Evolutionary conservation across 2,113 vertebrate genomes (phyloP).

Genomic region (Murina feae): DNA sequence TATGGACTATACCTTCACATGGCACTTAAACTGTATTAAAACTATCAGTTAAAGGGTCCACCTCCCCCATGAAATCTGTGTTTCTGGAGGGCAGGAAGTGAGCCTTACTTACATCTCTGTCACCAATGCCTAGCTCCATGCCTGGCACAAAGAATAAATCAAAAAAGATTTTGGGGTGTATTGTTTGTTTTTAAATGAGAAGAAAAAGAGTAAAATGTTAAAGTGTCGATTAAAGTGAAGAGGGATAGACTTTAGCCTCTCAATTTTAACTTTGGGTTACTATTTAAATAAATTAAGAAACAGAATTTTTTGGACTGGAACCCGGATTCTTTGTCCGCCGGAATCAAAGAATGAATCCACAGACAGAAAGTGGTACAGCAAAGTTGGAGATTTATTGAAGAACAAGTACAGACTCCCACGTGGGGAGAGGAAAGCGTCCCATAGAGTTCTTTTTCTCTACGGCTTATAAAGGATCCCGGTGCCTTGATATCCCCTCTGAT

Average conservation of each 20-base stretch:
- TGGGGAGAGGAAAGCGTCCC: too few species aligned
- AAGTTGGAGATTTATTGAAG: too few species aligned
- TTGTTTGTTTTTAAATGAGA: not conserved
- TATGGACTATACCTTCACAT: not conserved
- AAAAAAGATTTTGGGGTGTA: not conserved
- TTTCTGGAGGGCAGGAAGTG: not conserved
- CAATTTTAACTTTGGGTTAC: not conserved
- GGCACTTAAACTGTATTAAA: not conserved
- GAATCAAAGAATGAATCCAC: too few species aligned
- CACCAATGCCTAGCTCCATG: not conserved
- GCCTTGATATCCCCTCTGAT: too few species aligned
- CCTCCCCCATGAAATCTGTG: not conserved
- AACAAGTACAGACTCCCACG: too few species aligned
- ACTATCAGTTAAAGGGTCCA: not conserved
- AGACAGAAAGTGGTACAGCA: too few species aligned
- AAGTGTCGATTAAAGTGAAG: not conserved
- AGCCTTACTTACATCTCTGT: not conserved
- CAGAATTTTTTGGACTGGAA: too few species aligned
- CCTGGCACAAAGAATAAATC: slow-evolving; percentile 9
- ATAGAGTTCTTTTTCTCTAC: too few species aligned
- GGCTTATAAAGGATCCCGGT: too few species aligned
- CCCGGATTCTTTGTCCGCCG: too few species aligned
- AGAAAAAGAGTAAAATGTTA: not conserved
- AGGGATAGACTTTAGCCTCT: not conserved
- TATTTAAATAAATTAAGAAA: not conserved